Base-by-base conservation (phyloP, 2,888 invertebrate species). In the Disparrhopalites patrizii region DNA sequence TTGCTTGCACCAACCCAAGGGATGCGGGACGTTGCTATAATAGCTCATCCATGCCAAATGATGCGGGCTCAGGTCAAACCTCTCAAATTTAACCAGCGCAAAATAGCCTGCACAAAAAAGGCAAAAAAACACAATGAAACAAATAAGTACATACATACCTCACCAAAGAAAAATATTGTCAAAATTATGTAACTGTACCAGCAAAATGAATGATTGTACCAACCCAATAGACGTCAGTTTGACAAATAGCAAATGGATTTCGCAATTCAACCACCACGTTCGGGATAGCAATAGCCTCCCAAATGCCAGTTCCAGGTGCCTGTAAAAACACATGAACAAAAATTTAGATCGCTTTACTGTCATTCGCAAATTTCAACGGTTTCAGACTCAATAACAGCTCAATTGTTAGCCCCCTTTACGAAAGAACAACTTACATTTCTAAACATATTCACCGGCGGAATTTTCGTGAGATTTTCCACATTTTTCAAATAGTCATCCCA, bases 171-270 rank as follows among this genome's bases (percentile, higher is more conserved):
- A 10, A 36, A 36, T 7, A 15, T 10, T 36, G 15, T 10, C 7
- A 10, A 36, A 36, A 36, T 36, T 36, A 15, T 10, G 36, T 15
- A 36, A 36, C 36, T 7, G 3, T 5, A 51, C 50, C 36, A 15
- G 63, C 63, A 33, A 23, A 63, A 43, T 63, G 56, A 13, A 55
- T 47, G 30, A 63, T 43, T 18, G 63, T 63, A 1, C 30, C 63
- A 20, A 63, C 55, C 62, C 55, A 54, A 27, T 33, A 62, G 30
- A 25, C 25, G 20, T 54, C 55, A 7, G 33, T 27, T 20, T 18
- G 25, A 30, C 36, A 3, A 8, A 23, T 10, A 10, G n/a, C 31
- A 36, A 62, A 62, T 15, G 62, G 62, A 51, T 62, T 62, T 47
- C 62, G 13, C 4, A 62, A 38, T 51, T 62, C 62, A 23, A 62